Evolutionary conservation across 2,113 vertebrate genomes (phyloP).

Genomic region (Emydura subglobosa): DNA sequence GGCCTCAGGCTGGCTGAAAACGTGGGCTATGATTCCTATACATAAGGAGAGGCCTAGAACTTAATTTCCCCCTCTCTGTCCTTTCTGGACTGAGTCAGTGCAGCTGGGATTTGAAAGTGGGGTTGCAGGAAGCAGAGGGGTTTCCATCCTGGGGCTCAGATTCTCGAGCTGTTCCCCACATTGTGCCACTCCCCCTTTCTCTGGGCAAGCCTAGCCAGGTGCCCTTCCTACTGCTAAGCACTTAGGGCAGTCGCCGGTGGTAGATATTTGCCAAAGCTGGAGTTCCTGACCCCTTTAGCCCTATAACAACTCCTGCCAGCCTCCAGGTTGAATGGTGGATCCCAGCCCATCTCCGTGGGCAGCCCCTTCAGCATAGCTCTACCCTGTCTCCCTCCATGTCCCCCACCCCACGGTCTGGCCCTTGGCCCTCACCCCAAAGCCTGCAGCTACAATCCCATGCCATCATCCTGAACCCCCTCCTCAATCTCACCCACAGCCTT

Average conservation of each 20-base stretch:
- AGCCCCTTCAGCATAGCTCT: not conserved
- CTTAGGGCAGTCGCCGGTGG: not conserved
- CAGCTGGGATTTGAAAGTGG: not conserved
- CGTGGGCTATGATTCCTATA: not conserved
- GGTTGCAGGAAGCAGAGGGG: not conserved
- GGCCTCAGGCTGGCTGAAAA: not conserved
- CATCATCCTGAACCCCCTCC: too few species aligned
- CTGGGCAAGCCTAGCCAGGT: not conserved
- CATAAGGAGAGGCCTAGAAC: not conserved
- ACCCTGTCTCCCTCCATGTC: not conserved
- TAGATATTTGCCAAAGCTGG: not conserved
- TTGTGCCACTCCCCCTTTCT: not conserved
- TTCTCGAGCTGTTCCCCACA: too few species aligned
- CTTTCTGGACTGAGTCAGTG: not conserved
- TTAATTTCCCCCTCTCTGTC: not conserved
- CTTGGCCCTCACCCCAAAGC: not conserved
- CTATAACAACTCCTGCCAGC: not conserved
- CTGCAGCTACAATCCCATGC: not conserved
- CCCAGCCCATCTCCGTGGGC: not conserved
- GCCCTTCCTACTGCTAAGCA: not conserved
- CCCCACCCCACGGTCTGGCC: not conserved
- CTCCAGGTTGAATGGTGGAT: not conserved
- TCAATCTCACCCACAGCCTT: not conserved
- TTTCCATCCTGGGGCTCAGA: not conserved
- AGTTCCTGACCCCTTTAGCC: too few species aligned